Conservation (phyloP, 2,888 invertebrate genomes). For the Hipparchia sbordonii region DNA sequence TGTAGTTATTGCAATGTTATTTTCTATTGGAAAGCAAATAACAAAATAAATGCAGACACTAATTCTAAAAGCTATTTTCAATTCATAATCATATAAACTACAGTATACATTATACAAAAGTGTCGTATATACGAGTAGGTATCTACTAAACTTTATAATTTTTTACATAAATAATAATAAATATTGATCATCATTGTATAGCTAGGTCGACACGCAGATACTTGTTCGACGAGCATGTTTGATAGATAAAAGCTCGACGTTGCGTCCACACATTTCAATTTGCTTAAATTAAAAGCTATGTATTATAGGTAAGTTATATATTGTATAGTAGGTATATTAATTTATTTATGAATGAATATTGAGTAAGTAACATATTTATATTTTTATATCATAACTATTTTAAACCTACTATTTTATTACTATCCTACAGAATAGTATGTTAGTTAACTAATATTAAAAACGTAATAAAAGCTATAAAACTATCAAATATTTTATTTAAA, state of each 20-base stretch:
- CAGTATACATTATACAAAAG: constrained; percentile 32
- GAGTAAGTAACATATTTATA: too few species aligned
- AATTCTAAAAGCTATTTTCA: neutral
- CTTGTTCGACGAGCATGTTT: neutral
- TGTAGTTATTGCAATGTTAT: neutral
- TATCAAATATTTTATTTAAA: neutral
- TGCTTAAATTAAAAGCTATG: too few species aligned
- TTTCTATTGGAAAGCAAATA: neutral
- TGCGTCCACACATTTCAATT: too few species aligned
- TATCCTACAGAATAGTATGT: neutral
- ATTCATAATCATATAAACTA: constrained; percentile 6
- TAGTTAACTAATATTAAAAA: neutral
- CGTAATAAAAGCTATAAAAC: neutral
- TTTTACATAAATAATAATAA: constrained; percentile 7
- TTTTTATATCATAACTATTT: too few species aligned
- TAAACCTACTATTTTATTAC: too few species aligned
- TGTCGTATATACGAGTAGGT: too few species aligned
- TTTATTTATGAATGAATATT: too few species aligned
- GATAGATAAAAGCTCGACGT: neutral
- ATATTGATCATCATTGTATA: neutral
- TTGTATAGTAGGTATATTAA: too few species aligned
- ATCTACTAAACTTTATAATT: constrained; percentile 1
- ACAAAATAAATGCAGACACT: constrained; percentile 1
- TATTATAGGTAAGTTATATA: too few species aligned
- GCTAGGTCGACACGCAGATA: neutral